Conservation (phyloP, 1,140 invertebrate genomes). For the Ephestia elutella region DNA sequence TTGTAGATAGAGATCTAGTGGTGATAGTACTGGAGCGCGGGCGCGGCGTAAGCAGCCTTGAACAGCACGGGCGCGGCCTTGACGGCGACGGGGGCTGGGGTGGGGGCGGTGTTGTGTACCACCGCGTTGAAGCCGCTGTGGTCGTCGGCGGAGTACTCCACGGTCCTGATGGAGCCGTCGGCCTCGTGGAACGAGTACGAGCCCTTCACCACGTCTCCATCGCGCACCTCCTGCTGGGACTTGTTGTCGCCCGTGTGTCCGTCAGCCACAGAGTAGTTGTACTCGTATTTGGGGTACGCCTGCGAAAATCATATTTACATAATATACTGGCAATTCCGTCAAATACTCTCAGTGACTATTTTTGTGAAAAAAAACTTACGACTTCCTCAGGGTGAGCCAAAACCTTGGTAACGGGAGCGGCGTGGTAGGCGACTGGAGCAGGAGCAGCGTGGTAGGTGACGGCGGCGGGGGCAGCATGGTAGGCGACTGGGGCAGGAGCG, state of each 20-base stretch:
- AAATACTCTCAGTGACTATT: neutral
- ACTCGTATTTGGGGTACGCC: slow-evolving; percentile 57
- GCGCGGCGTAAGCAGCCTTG: slow-evolving; percentile 12
- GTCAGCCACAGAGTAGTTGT: slow-evolving; percentile 62
- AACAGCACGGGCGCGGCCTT: slow-evolving; percentile 10
- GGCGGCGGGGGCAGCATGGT: slow-evolving; percentile 23
- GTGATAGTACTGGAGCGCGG: slow-evolving; percentile 11
- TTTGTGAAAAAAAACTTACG: neutral
- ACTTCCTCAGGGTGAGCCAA: slow-evolving; percentile 12
- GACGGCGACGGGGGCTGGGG: slow-evolving; percentile 5
- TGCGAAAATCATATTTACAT: slow-evolving; percentile 7
- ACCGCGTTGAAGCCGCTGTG: slow-evolving; percentile 41
- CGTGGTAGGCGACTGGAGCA: slow-evolving; percentile 23
- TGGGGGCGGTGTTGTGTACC: slow-evolving; percentile 16
- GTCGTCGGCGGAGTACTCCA: slow-evolving; percentile 58
- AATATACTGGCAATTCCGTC: too few relatives aligned
- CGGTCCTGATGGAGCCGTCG: slow-evolving; percentile 54
- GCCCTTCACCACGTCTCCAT: slow-evolving; percentile 66
- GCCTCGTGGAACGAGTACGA: slow-evolving; percentile 70
- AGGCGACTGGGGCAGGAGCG: slow-evolving; percentile 19
- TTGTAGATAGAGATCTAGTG: slow-evolving; percentile 5
- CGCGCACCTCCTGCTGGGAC: slow-evolving; percentile 46
- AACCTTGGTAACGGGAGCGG: slow-evolving; percentile 18
- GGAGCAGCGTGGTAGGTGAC: slow-evolving; percentile 22
- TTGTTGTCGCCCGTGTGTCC: slow-evolving; percentile 52